Percentiles rank a stretch among this genome's conserved stretches.
Conservation (phyloP, 2,113 vertebrate species). For the Syrmaticus mikado region DNA sequence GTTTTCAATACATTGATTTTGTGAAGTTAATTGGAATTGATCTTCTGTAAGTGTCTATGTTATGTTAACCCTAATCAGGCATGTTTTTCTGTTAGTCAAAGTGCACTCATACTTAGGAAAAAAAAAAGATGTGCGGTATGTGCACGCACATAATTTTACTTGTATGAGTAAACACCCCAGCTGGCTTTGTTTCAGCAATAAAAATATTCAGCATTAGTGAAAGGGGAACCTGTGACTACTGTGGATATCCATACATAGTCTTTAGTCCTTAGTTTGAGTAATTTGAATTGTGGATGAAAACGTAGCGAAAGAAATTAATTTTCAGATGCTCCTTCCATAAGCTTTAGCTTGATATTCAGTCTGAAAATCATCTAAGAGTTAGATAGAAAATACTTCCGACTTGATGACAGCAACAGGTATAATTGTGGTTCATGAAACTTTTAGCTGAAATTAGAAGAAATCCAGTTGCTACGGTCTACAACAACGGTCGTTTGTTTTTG, state of each 20-base stretch:
- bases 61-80: neutral
- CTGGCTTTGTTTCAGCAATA: neutral
- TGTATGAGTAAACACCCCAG: neutral
- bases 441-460: conserved; percentile 62
- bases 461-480: conserved; percentile 56
- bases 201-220: conserved; percentile 8
- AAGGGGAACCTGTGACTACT: conserved; percentile 1
- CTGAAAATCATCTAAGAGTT: conserved; percentile 59
- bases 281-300: conserved; percentile 29
- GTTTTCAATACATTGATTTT: neutral
- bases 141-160: neutral
- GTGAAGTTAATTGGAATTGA: neutral
- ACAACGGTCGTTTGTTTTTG: conserved; percentile 66
- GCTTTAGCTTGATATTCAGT: neutral
- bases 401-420: conserved; percentile 63
- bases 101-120: neutral
- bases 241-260: neutral
- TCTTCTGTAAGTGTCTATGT: neutral
- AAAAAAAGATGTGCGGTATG: neutral
- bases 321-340: conserved; percentile 13
- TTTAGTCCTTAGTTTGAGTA: neutral
- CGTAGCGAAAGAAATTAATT: conserved; percentile 22
- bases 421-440: conserved; percentile 74
- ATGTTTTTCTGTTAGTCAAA: neutral
- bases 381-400: conserved; percentile 60